Conservation (phyloP, 2,797 vertebrate genomes). For the Synanceia verrucosa region DNA sequence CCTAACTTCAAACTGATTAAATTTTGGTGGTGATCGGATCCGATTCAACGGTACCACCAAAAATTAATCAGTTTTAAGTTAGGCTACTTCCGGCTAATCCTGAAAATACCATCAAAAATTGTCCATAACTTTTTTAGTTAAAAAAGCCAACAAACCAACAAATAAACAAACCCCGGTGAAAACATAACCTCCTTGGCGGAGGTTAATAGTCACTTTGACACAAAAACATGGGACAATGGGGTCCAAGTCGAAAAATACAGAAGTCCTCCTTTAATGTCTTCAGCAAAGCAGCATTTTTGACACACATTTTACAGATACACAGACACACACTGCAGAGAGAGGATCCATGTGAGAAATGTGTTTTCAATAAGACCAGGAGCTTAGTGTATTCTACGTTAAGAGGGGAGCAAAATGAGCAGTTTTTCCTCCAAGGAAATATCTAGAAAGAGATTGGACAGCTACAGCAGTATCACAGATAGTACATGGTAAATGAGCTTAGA, state of each 20-base stretch:
- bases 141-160: too few relatives aligned
- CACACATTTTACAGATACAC: neutral
- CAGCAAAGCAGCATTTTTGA: neutral
- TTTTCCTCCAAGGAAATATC: constrained; percentile 74
- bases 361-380: constrained; percentile 57
- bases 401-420: constrained; percentile 65
- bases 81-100: too few relatives aligned
- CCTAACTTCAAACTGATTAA: too few relatives aligned
- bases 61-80: too few relatives aligned
- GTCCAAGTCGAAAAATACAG: neutral
- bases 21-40: too few relatives aligned
- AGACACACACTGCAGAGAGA: constrained; percentile 16
- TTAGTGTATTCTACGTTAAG: constrained; percentile 44
- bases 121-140: too few relatives aligned
- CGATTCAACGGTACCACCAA: too few relatives aligned
- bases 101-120: too few relatives aligned
- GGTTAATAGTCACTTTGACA: neutral
- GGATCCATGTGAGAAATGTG: constrained; percentile 49
- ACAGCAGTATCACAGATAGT: constrained; percentile 65
- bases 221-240: neutral
- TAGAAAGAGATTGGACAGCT: constrained; percentile 61
- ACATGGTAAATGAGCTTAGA: constrained; percentile 78
- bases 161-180: too few relatives aligned
- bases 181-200: too few relatives aligned
- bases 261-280: neutral